These are phyloP conservation scores for Varecia variegata DNA, from an alignment of 2,797 vertebrate genomes.

Conservation along the genomic window DNA sequence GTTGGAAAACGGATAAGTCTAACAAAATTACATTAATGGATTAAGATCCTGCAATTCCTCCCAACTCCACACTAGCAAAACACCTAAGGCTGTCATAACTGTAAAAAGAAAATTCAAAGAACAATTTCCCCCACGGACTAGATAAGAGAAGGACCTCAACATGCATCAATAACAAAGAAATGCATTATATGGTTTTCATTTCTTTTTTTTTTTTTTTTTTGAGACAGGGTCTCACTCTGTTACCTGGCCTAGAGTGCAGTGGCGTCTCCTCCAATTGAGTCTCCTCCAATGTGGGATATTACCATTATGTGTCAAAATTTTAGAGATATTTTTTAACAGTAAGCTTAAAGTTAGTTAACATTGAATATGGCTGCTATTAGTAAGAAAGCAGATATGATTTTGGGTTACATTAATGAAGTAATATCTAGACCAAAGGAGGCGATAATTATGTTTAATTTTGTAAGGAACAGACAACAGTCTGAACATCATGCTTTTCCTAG, in stretches of 20 bases:
- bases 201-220: too few species aligned
- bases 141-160: background rate
- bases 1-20: background rate
- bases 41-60: background rate
- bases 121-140: background rate
- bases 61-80: background rate
- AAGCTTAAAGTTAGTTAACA: background rate
- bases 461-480: background rate
- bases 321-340: background rate
- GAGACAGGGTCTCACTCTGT: background rate
- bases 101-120: background rate
- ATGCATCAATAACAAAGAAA: background rate
- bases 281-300: background rate
- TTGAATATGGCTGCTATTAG: background rate
- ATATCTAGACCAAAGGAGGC: background rate
- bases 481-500: background rate
- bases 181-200: background rate
- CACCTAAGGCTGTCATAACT: background rate
- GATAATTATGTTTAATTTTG: conserved; percentile 3
- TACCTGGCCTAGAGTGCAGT: background rate
- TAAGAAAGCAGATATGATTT: background rate
- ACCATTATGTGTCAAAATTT: background rate
- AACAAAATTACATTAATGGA: background rate
- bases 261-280: background rate
- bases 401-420: background rate